Base-by-base conservation (phyloP, 2,888 invertebrate species). In the Ariolimax columbianus region DNA sequence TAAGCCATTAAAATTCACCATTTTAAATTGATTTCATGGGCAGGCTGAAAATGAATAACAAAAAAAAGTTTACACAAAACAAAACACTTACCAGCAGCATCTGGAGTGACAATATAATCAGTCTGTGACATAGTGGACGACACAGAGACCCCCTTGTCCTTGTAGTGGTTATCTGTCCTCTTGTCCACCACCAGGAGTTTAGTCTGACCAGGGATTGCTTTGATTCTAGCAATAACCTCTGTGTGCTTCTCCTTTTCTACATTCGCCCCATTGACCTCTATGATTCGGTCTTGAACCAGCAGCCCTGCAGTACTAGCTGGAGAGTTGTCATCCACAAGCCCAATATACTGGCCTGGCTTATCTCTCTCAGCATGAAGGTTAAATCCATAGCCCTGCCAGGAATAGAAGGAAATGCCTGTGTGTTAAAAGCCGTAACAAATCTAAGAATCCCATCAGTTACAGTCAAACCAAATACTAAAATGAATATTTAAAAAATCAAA, bases 301-400 rank as follows among this genome's bases (percentile, higher is more conserved):
- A 95, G 91, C 26, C 95, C 97, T 7, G 97, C 97, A 23, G 89
- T 88, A 79, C 94, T 92, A 4, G 95, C 95, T 9, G 95, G 95
- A 0, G 94, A 94, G 73, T 93, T 93, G 11, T 89, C 91, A 95
- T 99, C 99, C 83, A 99, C 98, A 94, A 98, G 98, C 70, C 98
- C 98, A 93, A 99, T 97, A 94, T 96, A 98, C 95, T 98, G 98
- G 68, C 98, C 98, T n/a, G 96, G 96, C 94, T 97, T 97, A 88
- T 97, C 97, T 94, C 98, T 98, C 95, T 99, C 99, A 66, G 99
- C 98, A 95, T 99, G 99, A 89, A 99, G 95, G 95, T 99, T 99
- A 95, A 99, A 99, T 23, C 99, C 99, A 94, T 99, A 99, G 55
- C 99, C 99, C 94, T 98, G 68, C 26, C 63, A 6, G 11, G 7